Conservation (phyloP, 2,888 invertebrate genomes). For the Brenthis ino region DNA sequence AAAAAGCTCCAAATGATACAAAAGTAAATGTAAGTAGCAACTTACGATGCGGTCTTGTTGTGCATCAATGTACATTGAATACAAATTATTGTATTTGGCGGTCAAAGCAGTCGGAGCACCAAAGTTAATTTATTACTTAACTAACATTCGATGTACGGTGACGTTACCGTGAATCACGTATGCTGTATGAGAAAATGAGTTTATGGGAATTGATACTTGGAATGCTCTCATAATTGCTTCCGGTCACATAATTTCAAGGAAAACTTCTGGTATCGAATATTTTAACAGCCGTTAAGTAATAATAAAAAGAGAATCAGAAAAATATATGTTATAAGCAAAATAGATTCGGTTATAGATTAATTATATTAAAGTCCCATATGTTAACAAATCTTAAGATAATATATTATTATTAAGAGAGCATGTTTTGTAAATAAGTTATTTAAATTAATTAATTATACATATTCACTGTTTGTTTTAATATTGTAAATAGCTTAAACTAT, state of each 20-base stretch:
- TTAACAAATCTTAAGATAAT: too few relatives aligned
- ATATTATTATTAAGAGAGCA: too few relatives aligned
- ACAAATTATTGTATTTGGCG: constrained; percentile 72
- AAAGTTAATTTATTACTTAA: constrained; percentile 60
- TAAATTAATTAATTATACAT: too few relatives aligned
- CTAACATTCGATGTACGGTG: constrained; percentile 44
- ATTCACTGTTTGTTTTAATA: too few relatives aligned
- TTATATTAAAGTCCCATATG: too few relatives aligned
- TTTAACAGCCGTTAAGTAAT: background rate
- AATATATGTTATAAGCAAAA: background rate
- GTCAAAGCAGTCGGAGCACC: constrained; percentile 59
- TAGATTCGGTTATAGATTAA: too few relatives aligned
- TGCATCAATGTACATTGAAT: constrained; percentile 52
- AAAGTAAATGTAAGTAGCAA: constrained; percentile 52
- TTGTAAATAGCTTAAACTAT: too few relatives aligned
- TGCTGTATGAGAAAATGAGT: constrained; percentile 65
- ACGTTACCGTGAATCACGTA: constrained; percentile 59
- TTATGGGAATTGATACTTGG: constrained; percentile 63
- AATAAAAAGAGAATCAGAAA: background rate
- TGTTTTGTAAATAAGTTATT: too few relatives aligned
- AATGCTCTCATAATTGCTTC: constrained; percentile 69
- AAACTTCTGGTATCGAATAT: constrained; percentile 42
- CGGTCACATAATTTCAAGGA: constrained; percentile 65
- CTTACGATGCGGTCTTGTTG: constrained; percentile 52
- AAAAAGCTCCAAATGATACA: constrained; percentile 42